phyloP scores from a whole-genome alignment of 2,113 vertebrate genomes.

The Climacteris rufus region DNA sequence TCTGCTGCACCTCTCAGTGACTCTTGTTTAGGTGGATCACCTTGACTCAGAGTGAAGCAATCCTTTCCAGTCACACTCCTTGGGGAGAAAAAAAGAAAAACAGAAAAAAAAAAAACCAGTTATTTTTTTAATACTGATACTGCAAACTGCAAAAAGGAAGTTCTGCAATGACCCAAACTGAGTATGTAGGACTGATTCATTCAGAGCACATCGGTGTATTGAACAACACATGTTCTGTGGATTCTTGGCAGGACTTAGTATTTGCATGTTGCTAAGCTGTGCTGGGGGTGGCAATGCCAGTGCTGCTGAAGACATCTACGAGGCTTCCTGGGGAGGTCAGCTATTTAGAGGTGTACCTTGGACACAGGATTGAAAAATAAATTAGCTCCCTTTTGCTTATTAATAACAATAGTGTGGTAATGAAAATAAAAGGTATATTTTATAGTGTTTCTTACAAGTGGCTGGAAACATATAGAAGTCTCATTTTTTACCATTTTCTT shows the following conservation, averaged over 20 bases:
- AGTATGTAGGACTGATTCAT: background rate
- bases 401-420: background rate
- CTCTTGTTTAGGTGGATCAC: background rate
- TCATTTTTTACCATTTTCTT: background rate
- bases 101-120: fast-evolving
- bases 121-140: background rate
- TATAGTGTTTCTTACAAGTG: background rate
- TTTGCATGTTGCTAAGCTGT: background rate
- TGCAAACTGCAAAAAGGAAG: background rate
- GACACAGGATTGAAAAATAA: background rate
- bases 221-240: background rate
- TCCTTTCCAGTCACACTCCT: background rate
- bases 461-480: background rate
- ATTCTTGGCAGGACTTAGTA: background rate
- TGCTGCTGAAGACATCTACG: background rate
- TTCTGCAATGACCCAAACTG: background rate
- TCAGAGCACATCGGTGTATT: background rate
- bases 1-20: background rate
- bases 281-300: background rate
- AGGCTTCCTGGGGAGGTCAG: background rate
- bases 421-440: background rate
- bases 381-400: background rate
- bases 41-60: background rate
- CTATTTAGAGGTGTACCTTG: background rate
- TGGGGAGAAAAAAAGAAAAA: too few relatives aligned